A percentile compares a stretch with the other conserved stretches of the same genome.
These are phyloP conservation scores for Oreortyx pictus DNA, from an alignment of 2,797 vertebrate genomes.

Conservation along the genomic window DNA sequence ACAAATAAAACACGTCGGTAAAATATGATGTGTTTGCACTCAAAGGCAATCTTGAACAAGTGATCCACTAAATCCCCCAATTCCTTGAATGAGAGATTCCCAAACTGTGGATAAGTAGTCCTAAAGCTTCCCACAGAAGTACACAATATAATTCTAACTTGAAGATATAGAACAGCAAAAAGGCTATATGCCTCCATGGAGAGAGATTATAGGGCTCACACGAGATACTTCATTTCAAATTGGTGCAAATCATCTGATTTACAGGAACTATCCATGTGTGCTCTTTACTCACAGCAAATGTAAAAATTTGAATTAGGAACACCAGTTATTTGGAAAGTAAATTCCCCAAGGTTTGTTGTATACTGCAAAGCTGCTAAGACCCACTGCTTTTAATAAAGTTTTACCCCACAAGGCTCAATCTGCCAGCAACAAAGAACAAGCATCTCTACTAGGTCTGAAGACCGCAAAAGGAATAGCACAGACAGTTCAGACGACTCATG, in stretches of 20 bases:
- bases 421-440: constrained; percentile 2
- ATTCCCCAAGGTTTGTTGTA: constrained; percentile 55
- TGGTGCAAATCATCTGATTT: constrained; percentile 67
- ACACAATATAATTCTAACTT: background rate
- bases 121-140: background rate
- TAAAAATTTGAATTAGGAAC: constrained; percentile 69
- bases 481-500: background rate
- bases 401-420: constrained; percentile 27
- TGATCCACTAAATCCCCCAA: background rate
- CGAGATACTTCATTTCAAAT: constrained; percentile 25
- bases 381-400: constrained; percentile 66
- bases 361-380: constrained; percentile 18
- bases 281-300: constrained; percentile 49
- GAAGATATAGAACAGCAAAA: constrained; percentile 15
- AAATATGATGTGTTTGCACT: background rate
- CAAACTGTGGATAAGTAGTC: background rate
- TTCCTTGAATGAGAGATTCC: background rate
- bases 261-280: constrained; percentile 38
- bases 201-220: constrained; percentile 52
- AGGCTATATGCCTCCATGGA: constrained; percentile 42
- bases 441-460: background rate
- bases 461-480: background rate
- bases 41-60: background rate
- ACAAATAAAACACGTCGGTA: background rate
- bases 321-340: constrained; percentile 60